Evolutionary conservation across 2,888 invertebrate species (phyloP), one percentile per base, ranked within the genome.

Genomic region (Rhingia campestris): DNA sequence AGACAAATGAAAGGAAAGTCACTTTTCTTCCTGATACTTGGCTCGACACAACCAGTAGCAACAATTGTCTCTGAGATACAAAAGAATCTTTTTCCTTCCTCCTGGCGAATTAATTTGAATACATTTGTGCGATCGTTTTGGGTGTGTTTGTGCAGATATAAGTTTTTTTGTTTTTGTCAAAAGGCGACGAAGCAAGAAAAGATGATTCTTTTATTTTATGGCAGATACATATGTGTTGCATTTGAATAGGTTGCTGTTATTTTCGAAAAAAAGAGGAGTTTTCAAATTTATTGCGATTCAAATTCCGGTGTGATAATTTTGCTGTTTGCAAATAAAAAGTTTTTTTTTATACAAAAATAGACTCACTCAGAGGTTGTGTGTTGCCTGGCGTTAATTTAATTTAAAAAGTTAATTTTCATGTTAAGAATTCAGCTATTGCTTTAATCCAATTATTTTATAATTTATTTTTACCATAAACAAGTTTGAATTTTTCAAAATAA

Each of bases 61-160:
- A 35, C n/a, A 45, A 32, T 49, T 41, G 47, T 7, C 45, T 43
- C 7, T 30, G 45, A 56, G 43, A 51, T 47, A 49, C 33, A 69
- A 69, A 70, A 49, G 61, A 59, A 53, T 22, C 56, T 51, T 53
- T 75, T 66, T 14, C 61, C 12, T 53, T 41, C 49, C 33, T 45
- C 39, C 41, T 45, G 47, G 66, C 22, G 79, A 73, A 82, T 77
- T 81, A 82, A 82, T 82, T 81, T 81, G 76, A 76, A 81, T 81
- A 76, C 12, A 53, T 72, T 14, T 66, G 41, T 47, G n/a, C n/a
- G 51, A 54, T 59, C 51, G 32, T 10, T 41, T 61, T 9, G 4
- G 6, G 30, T 14, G 22, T 9, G 51, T 51, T n/a, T 63, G 9
- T 76, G 66, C 30, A 39, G 22, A 43, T 56, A 63, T 80, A 80